phyloP scores from a whole-genome alignment of 2,888 invertebrate genomes.

The Andrena bicolor region DNA sequence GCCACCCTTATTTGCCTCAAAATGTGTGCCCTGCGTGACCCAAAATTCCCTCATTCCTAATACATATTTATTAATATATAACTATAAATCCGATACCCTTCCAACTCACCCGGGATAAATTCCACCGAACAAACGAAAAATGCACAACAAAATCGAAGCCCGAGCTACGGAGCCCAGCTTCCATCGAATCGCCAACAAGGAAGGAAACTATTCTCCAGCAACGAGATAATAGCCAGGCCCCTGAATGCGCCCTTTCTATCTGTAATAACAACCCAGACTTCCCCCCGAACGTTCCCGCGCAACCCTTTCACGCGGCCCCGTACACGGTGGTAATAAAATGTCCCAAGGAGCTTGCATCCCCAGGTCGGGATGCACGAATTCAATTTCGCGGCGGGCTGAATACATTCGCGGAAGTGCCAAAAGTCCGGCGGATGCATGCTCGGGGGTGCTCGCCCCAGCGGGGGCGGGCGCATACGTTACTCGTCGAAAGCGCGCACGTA shows the following conservation, averaged over 20 bases:
- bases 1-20: too few species aligned
- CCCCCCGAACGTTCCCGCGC: not conserved
- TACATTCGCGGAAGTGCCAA: conserved; percentile 48
- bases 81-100: too few species aligned
- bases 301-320: not conserved
- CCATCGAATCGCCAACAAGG: too few species aligned
- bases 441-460: not conserved
- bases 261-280: not conserved
- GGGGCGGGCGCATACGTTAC: conserved; percentile 49
- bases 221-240: not conserved
- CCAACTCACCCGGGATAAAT: too few species aligned
- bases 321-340: conserved; percentile 42
- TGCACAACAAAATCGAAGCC: too few species aligned
- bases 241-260: too few species aligned
- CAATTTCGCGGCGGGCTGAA: conserved; percentile 52
- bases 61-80: too few species aligned
- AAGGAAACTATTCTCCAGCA: not conserved
- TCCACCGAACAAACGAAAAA: too few species aligned
- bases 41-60: too few species aligned
- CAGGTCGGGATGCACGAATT: conserved; percentile 41
- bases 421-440: conserved; percentile 44
- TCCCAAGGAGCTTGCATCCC: conserved; percentile 1
- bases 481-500: conserved; percentile 28
- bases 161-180: too few species aligned
- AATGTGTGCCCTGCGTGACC: too few species aligned